Percentiles rank a stretch among this genome's conserved stretches.
Conservation (phyloP, 2,113 vertebrate species). For the Kryptolebias marmoratus region DNA sequence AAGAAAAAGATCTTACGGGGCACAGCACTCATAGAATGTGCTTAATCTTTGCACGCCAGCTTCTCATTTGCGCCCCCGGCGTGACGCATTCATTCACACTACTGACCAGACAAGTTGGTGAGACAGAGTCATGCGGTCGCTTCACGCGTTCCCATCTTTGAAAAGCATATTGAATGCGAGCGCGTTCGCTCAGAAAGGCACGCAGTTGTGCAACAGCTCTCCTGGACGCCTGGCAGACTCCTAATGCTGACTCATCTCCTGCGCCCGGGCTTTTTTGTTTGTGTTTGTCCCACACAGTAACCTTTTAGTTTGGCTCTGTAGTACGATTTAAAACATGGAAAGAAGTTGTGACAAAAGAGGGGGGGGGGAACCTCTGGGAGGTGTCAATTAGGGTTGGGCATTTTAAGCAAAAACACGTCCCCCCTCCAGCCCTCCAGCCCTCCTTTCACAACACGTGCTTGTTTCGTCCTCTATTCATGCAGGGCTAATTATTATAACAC, state of each 20-base stretch:
- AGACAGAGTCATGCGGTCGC: background rate
- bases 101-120: no score
- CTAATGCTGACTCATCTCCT: constrained; percentile 55
- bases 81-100: no score
- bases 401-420: no score
- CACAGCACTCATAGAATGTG: constrained; percentile 24
- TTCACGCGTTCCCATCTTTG: background rate
- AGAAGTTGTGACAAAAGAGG: background rate
- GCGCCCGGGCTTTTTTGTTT: constrained; percentile 10
- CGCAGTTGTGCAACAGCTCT: constrained; percentile 29
- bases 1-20: constrained; percentile 9
- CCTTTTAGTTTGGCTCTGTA: constrained; percentile 24
- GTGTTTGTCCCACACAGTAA: constrained; percentile 27
- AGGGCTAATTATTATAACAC: no score
- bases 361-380: no score
- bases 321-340: background rate
- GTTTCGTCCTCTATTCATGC: no score
- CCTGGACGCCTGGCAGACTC: constrained; percentile 34
- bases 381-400: no score
- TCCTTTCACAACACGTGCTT: no score
- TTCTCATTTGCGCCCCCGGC: constrained; percentile 16
- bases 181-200: background rate
- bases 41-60: constrained; percentile 10
- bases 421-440: no score
- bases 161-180: constrained; percentile 14